A percentile compares a stretch with the other conserved stretches of the same genome.
These are phyloP conservation scores for Fregetta grallaria DNA, from an alignment of 2,113 vertebrate species.

Conservation along the genomic window DNA sequence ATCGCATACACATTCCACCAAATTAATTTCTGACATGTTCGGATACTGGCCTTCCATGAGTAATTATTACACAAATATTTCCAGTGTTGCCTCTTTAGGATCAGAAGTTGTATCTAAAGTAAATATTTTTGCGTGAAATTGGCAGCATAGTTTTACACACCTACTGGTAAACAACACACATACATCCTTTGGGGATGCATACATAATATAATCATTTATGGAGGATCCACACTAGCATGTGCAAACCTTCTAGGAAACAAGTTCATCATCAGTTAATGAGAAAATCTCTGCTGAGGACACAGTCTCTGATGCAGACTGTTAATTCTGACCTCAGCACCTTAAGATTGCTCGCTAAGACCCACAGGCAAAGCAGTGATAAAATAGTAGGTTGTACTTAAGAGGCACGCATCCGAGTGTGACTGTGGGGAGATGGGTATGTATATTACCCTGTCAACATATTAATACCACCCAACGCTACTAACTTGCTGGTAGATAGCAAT, in stretches of 20 bases:
- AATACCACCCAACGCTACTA: background rate
- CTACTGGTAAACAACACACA: background rate
- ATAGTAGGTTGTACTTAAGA: background rate
- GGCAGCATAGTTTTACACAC: background rate
- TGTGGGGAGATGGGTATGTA: rapidly evolving
- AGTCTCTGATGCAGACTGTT: background rate
- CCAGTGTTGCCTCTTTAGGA: background rate
- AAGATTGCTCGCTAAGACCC: background rate
- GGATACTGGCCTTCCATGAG: background rate
- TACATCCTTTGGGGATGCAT: background rate
- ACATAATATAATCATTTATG: background rate
- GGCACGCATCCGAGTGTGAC: rapidly evolving
- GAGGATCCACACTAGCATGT: background rate
- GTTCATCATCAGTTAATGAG: background rate
- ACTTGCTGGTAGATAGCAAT: background rate
- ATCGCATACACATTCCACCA: background rate
- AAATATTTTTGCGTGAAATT: background rate
- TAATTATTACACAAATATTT: background rate
- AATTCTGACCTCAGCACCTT: background rate
- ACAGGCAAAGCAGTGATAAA: background rate
- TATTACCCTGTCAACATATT: background rate
- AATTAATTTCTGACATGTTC: constrained; percentile 3
- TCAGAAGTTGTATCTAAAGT: background rate
- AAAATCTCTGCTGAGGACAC: background rate
- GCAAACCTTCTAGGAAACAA: background rate